Conservation (phyloP, 2,113 vertebrate genomes). For the Caracal caracal region DNA sequence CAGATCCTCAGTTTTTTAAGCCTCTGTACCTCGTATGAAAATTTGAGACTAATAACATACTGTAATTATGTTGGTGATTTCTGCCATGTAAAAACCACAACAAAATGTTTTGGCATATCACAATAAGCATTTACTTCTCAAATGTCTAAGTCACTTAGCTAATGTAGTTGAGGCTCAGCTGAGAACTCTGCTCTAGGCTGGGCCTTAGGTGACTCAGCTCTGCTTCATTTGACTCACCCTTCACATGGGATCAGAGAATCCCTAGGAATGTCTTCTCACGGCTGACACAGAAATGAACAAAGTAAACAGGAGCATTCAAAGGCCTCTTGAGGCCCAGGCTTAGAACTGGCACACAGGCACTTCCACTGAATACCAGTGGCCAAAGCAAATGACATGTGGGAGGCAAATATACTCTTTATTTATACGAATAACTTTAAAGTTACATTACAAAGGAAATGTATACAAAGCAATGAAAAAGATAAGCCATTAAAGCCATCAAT, state of each 20-base stretch:
- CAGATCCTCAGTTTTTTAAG: background rate
- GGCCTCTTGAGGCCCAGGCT: background rate
- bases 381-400: background rate
- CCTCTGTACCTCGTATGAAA: background rate
- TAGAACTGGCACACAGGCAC: background rate
- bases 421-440: background rate
- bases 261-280: background rate
- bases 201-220: background rate
- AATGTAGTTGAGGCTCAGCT: background rate
- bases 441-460: background rate
- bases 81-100: background rate
- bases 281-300: background rate
- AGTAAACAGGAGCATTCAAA: background rate
- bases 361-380: background rate
- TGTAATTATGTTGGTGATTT: background rate
- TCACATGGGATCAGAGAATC: background rate
- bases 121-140: background rate
- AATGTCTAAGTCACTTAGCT: background rate
- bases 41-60: background rate
- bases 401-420: background rate
- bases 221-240: background rate
- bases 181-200: background rate
- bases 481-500: background rate
- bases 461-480: background rate
- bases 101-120: background rate